Percentiles rank a stretch among this genome's conserved stretches.
Conservation (phyloP, 2,797 vertebrate species). For the Ceyx erithaca region DNA sequence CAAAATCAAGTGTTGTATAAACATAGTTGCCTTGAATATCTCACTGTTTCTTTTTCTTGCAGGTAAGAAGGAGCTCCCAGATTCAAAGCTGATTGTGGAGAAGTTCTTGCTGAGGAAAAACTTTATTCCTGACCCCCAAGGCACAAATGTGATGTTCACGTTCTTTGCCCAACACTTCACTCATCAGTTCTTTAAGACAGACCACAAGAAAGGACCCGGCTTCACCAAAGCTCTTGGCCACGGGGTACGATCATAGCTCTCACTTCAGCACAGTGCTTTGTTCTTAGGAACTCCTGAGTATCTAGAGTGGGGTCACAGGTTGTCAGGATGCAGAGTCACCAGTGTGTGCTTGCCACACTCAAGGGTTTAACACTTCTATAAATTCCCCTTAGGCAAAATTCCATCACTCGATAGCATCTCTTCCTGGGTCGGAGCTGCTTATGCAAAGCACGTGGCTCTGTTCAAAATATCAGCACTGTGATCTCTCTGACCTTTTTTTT, state of each 20-base stretch:
- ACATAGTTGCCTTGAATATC: neutral
- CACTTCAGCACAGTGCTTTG: neutral
- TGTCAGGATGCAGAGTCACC: neutral
- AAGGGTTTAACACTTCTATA: neutral
- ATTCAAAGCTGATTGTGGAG: conserved; percentile 87
- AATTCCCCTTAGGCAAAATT: neutral
- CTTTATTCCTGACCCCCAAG: conserved; percentile 95
- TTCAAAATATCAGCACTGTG: neutral
- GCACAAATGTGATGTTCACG: conserved; percentile 93
- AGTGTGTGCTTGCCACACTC: neutral
- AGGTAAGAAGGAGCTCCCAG: conserved; percentile 95
- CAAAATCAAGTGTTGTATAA: neutral
- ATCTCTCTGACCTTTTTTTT: neutral
- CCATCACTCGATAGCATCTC: fast-evolving
- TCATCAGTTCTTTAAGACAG: conserved; percentile 97
- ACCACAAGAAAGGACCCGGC: conserved; percentile 89
- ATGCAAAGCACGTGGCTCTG: neutral
- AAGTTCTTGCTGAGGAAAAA: conserved; percentile 89
- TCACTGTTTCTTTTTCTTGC: neutral
- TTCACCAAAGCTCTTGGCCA: conserved; percentile 90
- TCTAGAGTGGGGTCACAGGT: neutral
- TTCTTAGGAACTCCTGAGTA: neutral
- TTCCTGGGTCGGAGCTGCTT: fast-evolving
- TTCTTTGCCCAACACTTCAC: conserved; percentile 99
- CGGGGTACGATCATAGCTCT: conserved; percentile 83